Conservation (phyloP, 2,888 invertebrate species). For the Standfussiana lucernea region DNA sequence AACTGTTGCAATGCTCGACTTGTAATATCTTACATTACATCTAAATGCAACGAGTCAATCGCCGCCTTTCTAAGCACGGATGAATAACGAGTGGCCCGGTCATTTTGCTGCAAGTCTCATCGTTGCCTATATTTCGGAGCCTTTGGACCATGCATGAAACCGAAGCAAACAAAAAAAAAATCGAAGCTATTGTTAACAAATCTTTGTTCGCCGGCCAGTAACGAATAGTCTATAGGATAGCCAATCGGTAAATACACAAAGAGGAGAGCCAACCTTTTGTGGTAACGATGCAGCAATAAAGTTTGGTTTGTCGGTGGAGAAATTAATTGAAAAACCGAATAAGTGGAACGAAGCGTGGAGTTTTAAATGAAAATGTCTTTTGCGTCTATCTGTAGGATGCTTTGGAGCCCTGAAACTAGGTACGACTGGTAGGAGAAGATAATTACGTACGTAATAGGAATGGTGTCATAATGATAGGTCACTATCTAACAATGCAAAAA, state of each 20-base stretch:
- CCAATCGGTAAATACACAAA: slow-evolving; percentile 46
- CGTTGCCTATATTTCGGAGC: not conserved
- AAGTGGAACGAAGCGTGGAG: slow-evolving; percentile 56
- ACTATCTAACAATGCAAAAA: no score
- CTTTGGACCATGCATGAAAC: not conserved
- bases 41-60: not conserved
- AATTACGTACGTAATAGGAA: not conserved
- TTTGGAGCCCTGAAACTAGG: slow-evolving; percentile 17
- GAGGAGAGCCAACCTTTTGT: slow-evolving; percentile 36
- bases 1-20: not conserved
- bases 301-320: slow-evolving; percentile 38
- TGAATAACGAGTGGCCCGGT: not conserved
- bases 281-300: slow-evolving; percentile 38
- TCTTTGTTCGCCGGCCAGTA: slow-evolving; percentile 20
- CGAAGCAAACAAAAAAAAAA: not conserved
- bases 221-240: slow-evolving; percentile 40
- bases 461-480: not conserved
- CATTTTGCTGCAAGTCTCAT: not conserved
- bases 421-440: not conserved
- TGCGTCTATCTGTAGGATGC: slow-evolving; percentile 8
- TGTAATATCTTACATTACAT: not conserved
- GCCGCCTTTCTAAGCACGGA: not conserved
- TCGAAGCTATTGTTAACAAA: not conserved
- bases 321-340: slow-evolving; percentile 70
- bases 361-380: slow-evolving; percentile 63